Conservation (phyloP, 2,113 vertebrate species). For the Suncus etruscus region DNA sequence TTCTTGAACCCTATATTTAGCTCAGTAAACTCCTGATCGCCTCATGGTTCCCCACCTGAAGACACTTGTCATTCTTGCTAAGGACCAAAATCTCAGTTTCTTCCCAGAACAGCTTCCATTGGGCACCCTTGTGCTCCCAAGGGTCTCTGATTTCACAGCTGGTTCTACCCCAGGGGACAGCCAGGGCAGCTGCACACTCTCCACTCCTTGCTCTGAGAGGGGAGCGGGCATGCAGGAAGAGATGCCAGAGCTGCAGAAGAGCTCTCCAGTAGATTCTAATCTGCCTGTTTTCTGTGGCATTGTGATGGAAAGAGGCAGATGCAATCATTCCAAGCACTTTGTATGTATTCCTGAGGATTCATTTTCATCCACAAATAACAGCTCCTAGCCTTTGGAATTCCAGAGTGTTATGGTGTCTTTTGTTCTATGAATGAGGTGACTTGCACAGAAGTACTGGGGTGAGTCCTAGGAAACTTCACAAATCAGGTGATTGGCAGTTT, state of each 20-base stretch:
- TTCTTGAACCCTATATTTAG: background rate
- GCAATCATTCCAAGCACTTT: background rate
- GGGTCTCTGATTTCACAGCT: background rate
- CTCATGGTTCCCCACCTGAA: background rate
- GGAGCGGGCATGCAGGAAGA: rapidly evolving
- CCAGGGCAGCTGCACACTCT: too few relatives aligned
- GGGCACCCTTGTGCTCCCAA: background rate
- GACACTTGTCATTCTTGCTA: background rate
- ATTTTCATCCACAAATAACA: background rate
- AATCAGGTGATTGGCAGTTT: background rate
- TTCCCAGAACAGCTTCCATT: background rate
- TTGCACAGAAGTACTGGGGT: background rate
- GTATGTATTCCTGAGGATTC: background rate
- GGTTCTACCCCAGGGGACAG: background rate
- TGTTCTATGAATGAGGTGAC: background rate
- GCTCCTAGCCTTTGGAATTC: background rate
- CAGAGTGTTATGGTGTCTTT: background rate
- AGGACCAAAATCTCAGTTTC: background rate
- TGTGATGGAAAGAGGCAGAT: background rate
- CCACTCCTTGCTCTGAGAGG: background rate
- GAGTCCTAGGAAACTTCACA: background rate
- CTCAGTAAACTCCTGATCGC: background rate
- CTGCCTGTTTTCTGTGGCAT: background rate
- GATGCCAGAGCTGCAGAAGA: background rate
- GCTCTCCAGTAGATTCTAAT: too few relatives aligned